Evolutionary conservation across 1,140 invertebrate genomes (phyloP), one percentile per base, ranked within the genome.

Genomic region (Drosophila bifasciata): DNA sequence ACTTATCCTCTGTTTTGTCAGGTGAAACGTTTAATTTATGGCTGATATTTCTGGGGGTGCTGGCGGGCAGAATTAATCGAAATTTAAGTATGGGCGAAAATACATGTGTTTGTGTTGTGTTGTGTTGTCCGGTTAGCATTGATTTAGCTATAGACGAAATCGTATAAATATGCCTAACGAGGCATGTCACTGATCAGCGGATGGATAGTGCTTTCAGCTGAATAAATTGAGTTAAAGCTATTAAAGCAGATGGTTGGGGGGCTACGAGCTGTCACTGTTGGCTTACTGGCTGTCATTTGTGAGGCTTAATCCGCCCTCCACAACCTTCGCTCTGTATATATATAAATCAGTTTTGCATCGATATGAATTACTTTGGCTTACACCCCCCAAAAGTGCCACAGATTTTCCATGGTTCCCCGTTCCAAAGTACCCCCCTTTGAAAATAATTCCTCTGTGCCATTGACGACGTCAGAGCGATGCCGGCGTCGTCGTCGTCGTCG

Each of bases 141-240:
- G 76, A 85, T 85, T 85, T 86, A 80, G 79, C 76, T 52, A 69
- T 63, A 56, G 55, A 44, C 66, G 44, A 51, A 67, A 59, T 21
- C 62, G 23, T 48, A 67, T 61, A 64, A 73, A 64, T 73, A 73
- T 73, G 59, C 19, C 44, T 25, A n/a, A 16, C 21, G 16, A 46
- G 48, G 46, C 32, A 23, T 52, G 46, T 5, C 36, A 36, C 8
- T 36, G 46, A 70, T 40, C 45, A 49, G 58, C 23, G 50, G 60
- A 52, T 62, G 43, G 44, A 36, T 67, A 40, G 6, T 21, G 46
- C 25, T 49, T 53, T 11, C 23, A 51, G 25, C 8, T n/a, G 64
- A 43, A 70, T 58, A 44, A 58, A 70, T 50, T 68, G 40, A 50
- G 32, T 32, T n/a, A n/a, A n/a, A 0, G 19, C 19, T 21, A 21